phyloP scores from a whole-genome alignment of 92 coral and sea anemone genomes.

The Palythoa grandis region DNA sequence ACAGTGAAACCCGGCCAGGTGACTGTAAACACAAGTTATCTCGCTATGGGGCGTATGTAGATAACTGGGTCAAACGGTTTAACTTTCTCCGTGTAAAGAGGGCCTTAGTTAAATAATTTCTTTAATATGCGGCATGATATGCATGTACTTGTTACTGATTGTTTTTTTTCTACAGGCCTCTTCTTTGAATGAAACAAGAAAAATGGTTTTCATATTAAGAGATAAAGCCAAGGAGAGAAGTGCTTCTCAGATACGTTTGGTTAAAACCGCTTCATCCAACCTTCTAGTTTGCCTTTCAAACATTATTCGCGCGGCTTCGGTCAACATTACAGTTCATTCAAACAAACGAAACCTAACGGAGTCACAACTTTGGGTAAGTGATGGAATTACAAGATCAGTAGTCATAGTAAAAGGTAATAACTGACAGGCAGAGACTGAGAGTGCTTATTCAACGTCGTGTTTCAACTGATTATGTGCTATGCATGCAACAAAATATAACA shows the following conservation, averaged over 20 bases:
- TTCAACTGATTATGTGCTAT: too few relatives aligned
- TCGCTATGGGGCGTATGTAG: too few relatives aligned
- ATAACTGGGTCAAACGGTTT: too few relatives aligned
- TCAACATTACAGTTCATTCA: not conserved
- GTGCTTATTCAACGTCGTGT: too few relatives aligned
- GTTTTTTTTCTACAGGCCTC: not conserved
- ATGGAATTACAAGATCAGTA: not conserved
- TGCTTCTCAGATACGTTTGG: constrained; percentile 1
- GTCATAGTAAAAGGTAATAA: not conserved
- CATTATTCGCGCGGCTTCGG: constrained; percentile 3
- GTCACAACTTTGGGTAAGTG: not conserved
- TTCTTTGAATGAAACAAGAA: constrained; percentile 4
- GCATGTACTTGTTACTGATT: not conserved
- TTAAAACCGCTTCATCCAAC: constrained; percentile 11
- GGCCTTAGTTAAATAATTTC: too few relatives aligned
- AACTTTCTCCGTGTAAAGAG: too few relatives aligned
- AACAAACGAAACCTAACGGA: not conserved
- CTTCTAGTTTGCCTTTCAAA: constrained; percentile 19
- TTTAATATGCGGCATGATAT: not conserved
- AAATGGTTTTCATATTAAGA: not conserved
- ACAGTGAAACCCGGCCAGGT: too few relatives aligned
- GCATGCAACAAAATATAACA: too few relatives aligned
- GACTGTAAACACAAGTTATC: too few relatives aligned
- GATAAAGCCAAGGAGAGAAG: constrained; percentile 1
- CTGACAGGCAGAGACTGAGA: not conserved